These are phyloP conservation scores for Passer montanus DNA, from an alignment of 2,113 vertebrate species.

Conservation along the genomic window DNA sequence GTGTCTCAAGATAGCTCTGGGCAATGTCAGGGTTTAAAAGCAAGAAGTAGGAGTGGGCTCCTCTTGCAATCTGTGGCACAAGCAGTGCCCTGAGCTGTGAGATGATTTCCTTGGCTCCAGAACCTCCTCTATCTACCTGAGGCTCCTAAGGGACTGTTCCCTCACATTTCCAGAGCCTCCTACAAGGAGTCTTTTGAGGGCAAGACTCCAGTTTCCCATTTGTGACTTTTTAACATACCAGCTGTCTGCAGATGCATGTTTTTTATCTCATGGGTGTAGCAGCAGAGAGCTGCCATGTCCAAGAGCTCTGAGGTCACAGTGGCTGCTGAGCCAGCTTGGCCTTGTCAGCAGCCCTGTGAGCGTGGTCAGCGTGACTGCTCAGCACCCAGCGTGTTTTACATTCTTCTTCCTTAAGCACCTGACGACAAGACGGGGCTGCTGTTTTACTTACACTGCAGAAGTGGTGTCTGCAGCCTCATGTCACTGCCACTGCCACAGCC, in stretches of 20 bases:
- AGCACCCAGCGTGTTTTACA: not conserved
- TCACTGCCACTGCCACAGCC: rapidly evolving
- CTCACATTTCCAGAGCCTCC: not conserved
- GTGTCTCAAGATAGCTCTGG: not conserved
- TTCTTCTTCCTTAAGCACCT: not conserved
- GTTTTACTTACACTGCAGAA: not conserved
- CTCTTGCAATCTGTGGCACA: not conserved
- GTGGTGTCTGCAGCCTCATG: rapidly evolving
- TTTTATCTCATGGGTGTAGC: not conserved
- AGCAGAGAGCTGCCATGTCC: not conserved
- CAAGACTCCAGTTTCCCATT: not conserved
- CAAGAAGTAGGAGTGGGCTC: not conserved
- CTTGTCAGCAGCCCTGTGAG: not conserved
- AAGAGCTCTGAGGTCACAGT: not conserved
- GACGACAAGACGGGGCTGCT: not conserved
- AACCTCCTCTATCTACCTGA: not conserved
- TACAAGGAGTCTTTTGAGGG: not conserved
- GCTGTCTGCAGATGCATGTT: not conserved
- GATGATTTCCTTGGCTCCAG: not conserved
- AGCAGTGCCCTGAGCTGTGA: not conserved
- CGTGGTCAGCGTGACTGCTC: not conserved
- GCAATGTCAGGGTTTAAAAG: not conserved
- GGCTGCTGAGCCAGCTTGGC: not conserved
- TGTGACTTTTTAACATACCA: not conserved
- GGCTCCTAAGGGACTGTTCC: not conserved